Conservation (phyloP, 2,113 vertebrate species). For the Orycteropus afer region DNA sequence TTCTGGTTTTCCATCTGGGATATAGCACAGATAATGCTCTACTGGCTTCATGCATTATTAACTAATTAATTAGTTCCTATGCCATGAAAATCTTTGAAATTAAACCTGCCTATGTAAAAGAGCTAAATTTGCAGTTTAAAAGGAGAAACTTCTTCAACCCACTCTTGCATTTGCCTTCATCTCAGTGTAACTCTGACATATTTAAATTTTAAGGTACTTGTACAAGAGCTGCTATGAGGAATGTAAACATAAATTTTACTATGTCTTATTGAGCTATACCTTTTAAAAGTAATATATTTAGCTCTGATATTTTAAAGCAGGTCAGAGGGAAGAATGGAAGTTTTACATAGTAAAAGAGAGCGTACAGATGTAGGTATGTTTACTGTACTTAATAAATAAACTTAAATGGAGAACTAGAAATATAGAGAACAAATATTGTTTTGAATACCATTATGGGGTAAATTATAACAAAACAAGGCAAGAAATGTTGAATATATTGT, state of each 20-base stretch:
- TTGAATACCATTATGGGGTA: not conserved
- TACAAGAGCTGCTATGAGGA: conserved; percentile 45
- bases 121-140: conserved; percentile 82
- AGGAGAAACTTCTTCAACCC: conserved; percentile 76
- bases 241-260: conserved; percentile 74
- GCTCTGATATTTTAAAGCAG: conserved; percentile 53
- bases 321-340: not conserved
- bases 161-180: conserved; percentile 76
- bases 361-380: not conserved
- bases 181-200: conserved; percentile 78
- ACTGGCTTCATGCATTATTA: conserved; percentile 85
- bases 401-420: not conserved
- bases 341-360: not conserved
- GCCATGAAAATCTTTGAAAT: conserved; percentile 81
- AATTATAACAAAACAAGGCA: not conserved
- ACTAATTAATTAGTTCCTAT: conserved; percentile 86
- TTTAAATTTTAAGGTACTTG: conserved; percentile 77
- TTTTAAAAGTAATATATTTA: conserved; percentile 78
- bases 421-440: not conserved
- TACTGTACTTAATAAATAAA: conserved; percentile 3
- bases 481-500: not conserved
- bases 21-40: conserved; percentile 77
- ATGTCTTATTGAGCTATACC: conserved; percentile 57
- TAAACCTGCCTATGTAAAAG: conserved; percentile 81
- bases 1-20: conserved; percentile 79